Evolutionary conservation across 2,113 vertebrate genomes (phyloP), one percentile per base, ranked within the genome.

Genomic region (Protobothrops flavoviridis): DNA sequence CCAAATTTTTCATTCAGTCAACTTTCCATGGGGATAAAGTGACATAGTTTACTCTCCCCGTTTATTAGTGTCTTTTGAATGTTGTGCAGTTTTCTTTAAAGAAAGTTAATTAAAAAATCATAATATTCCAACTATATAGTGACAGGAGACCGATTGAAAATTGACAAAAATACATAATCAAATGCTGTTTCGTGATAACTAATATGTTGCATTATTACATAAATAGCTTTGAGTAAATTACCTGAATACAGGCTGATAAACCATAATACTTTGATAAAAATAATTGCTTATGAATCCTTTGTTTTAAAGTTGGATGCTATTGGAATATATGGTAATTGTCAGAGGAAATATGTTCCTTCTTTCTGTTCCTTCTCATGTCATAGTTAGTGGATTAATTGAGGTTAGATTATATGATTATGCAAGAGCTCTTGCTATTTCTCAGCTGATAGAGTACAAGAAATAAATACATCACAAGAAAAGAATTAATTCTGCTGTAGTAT

Each of bases 401-500:
- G 33, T 89, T 89, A 93, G 7, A 55, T 55, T 23, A 26, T 29
- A 10, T 43, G 56, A 85, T 29, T 69, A 93, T 59, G 29, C 24
- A 90, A 88, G 92, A 59, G 3, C 0, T 29, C 13, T 50, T 81
- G 29, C 39, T 93, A 29, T 89, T 39, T 90, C 29, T 20, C 33
- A 92, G 29, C 33, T 85, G 69, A 86, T 86, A 50, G 53, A 85
- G 50, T 85, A 85, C 89, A 90, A 90, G 43, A 56, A 93, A 90
- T 59, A 20, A 9, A 93, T 55, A 15, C 69, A 85, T 74, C 45
- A 88, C 57, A 93, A 59, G n/a, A 57, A 12, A 59, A 85, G 12
- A 55, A 45, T 59, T 85, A 93, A 90, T 52, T 90, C 69, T 50
- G 88, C 29, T 90, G 20, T 59, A 59, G 53, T 85, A 33, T 26